Base-by-base conservation (phyloP, 1,140 invertebrate species). In the Micrasema minimum region DNA sequence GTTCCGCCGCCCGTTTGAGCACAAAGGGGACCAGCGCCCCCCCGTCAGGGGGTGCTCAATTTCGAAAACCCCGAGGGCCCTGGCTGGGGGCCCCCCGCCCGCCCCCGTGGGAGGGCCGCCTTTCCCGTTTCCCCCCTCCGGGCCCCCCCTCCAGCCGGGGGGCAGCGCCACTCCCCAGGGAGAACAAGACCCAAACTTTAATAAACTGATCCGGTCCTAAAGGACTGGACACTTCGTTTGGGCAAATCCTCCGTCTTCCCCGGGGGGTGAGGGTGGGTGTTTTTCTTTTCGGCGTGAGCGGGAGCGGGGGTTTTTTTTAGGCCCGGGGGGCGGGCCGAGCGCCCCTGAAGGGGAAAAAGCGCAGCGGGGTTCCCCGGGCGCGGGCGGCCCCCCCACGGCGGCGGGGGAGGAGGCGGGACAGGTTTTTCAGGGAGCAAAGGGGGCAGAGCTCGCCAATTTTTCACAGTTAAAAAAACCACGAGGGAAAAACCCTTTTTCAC, bases 21-120 rank as follows among this genome's bases (percentile, higher is more conserved):
- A 91, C 65, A 92, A 93, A 76, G 85, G 89, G 0, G 90, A 91
- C n/a, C 89, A 91, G 75, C 83, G 92, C 11, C 89, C 90, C 67
- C 85, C 88, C 64, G 86, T 93, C 12, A 89, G 10, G 92, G 93
- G 80, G 87, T 92, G n/a, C 85, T 82, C 69, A 93, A 93, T 78
- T 93, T 93, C 78, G 78, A 92, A n/a, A n/a, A n/a, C n/a, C n/a
- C 69, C 88, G 90, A 72, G 91, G 93, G 77, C 77, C 84, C 1
- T 93, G 92, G 92, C 83, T 91, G 46, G 78, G 87, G 57, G 86
- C 87, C 86, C 51, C 79, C 87, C n/a, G 85, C 82, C 31, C n/a
- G n/a, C n/a, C n/a, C n/a, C n/a, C n/a, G n/a, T n/a, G n/a, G n/a
- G n/a, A 76, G 79, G 3, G 81, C 81, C 11, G 80, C 80, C 66